Percentiles rank a stretch among this genome's conserved stretches.
Evolutionary conservation across 92 coral and sea anemone genomes (phyloP).

Genomic region (Micromussa lordhowensis): DNA sequence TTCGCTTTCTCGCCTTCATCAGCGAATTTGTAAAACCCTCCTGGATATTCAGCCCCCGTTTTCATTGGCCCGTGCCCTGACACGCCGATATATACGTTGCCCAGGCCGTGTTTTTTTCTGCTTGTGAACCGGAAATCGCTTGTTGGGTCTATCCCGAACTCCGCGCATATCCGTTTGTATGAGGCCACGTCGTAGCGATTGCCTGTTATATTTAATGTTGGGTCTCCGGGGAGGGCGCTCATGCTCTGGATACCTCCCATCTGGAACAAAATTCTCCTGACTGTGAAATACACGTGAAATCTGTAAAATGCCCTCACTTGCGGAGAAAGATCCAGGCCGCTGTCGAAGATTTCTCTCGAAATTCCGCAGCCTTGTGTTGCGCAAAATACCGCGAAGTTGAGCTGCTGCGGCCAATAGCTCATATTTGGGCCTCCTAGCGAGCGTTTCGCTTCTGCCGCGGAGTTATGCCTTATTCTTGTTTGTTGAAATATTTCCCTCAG

Average conservation of each 20-base stretch:
- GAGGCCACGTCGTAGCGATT: slow-evolving; percentile 24
- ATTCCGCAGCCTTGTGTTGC: no score
- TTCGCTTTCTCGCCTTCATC: neutral
- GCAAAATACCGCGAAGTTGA: neutral
- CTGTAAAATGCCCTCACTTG: neutral
- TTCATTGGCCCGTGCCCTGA: no score
- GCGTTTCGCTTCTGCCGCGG: no score
- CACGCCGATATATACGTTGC: neutral
- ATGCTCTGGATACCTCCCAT: slow-evolving; percentile 35
- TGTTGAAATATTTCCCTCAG: no score
- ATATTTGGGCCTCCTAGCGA: no score
- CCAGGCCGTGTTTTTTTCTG: slow-evolving; percentile 38
- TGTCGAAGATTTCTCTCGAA: no score
- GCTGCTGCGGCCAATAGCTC: neutral
- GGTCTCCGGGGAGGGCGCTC: slow-evolving; percentile 29
- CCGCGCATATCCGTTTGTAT: slow-evolving; percentile 23
- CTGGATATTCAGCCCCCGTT: neutral
- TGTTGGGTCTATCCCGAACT: slow-evolving; percentile 24
- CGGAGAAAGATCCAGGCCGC: no score
- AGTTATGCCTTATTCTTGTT: no score
- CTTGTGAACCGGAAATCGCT: slow-evolving; percentile 41
- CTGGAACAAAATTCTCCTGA: slow-evolving; percentile 39
- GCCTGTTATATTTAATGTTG: slow-evolving; percentile 26
- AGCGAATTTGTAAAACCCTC: neutral
- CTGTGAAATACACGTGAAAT: slow-evolving; percentile 55